Base-by-base conservation (phyloP, 2,888 invertebrate genomes). In the Plebejus argus region DNA sequence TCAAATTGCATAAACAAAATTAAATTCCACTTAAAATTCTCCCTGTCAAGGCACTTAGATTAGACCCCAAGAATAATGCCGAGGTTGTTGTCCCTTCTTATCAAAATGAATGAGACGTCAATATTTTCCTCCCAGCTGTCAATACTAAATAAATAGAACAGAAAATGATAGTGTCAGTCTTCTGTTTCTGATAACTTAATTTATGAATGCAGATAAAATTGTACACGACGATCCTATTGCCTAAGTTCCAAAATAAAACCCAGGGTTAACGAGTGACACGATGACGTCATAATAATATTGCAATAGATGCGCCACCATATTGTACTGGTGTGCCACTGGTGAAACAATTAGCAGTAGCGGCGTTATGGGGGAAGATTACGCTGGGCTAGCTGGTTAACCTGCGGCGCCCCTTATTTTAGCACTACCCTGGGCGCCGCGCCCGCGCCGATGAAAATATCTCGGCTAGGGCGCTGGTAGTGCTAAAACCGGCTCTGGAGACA, bases 81-180 rank as follows among this genome's bases (percentile, higher is more conserved):
- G 23, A 74, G 74, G 74, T 49, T 49, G 74, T 74, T 74, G 23
- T 45, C 53, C 53, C 74, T 49, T 18, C 74, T 74, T 74, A 74
- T 74, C 74, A 53, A 66, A 66, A 66, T 33, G 18, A 66, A 66
- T 72, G 23, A 20, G 39, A 71, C 35, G 71, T 71, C n/a, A 71
- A 39, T 39, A 23, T 28, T 49, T 74, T 53, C 23, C 28, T 74
- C n/a, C 33, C 74, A 23, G 18, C 53, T 74, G 53, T 74, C 53
- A 53, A 74, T 72, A 33, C 28, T 66, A 66, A 66, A 28, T 72
- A 23, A 15, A 72, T 72, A 71, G 70, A 20, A 35, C 45, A 72
- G 39, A 49, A 74, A 74, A 74, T 53, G 39, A 23, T 49, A 53
- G 23, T 74, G 74, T 74, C 49, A 49, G 49, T 74, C 49, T 49